Conservation (phyloP, 1,140 invertebrate species). For the Hesperophylax magnus region DNA sequence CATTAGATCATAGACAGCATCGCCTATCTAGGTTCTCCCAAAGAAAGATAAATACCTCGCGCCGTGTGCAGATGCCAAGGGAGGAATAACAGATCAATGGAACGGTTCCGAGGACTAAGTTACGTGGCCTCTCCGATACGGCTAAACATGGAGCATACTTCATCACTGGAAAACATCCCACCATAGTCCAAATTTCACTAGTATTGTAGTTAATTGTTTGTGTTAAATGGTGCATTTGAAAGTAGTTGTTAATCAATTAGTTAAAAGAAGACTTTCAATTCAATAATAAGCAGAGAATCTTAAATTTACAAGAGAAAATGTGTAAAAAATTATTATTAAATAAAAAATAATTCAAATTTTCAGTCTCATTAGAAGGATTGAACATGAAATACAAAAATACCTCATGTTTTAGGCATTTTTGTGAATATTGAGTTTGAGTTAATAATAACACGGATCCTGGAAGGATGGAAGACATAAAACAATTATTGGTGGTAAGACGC, state of each 20-base stretch:
- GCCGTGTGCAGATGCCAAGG: constrained; percentile 22
- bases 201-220: neutral
- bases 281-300: too few species aligned
- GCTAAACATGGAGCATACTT: constrained; percentile 33
- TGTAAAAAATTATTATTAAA: too few species aligned
- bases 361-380: too few species aligned
- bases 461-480: neutral
- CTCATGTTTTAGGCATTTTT: too few species aligned
- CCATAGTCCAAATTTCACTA: constrained; percentile 18
- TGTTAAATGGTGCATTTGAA: constrained; percentile 4
- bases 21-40: constrained; percentile 44
- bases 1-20: neutral
- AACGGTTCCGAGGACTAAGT: constrained; percentile 2
- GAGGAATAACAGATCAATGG: constrained; percentile 19
- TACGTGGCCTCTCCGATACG: neutral
- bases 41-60: constrained; percentile 50
- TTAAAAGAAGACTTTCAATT: too few species aligned
- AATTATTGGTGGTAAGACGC: neutral
- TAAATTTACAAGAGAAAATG: too few species aligned
- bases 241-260: neutral
- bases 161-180: constrained; percentile 33
- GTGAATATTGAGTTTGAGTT: too few species aligned
- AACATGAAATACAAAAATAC: too few species aligned
- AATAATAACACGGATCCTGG: neutral
- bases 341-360: too few species aligned